Percentiles rank a stretch among this genome's conserved stretches.
Conservation (phyloP, 2,113 vertebrate genomes). For the Rhodinocichla rosea region DNA sequence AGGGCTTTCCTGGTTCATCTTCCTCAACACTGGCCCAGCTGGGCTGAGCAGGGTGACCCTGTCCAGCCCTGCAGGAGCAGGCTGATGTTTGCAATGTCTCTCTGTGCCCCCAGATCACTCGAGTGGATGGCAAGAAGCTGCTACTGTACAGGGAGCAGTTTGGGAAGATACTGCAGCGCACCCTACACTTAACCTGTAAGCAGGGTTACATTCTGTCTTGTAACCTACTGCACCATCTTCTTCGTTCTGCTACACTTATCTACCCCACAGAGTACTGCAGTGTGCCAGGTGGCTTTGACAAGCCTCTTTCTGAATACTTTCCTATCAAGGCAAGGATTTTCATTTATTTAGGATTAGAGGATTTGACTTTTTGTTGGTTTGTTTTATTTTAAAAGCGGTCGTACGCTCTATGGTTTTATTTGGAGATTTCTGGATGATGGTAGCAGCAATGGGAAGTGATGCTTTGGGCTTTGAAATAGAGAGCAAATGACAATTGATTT, state of each 20-base stretch:
- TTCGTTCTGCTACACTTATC: slow-evolving; percentile 91
- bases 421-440: not conserved
- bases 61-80: not conserved
- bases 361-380: slow-evolving; percentile 5
- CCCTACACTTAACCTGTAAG: slow-evolving; percentile 92
- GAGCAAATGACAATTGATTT: not conserved
- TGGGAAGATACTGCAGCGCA: slow-evolving; percentile 90
- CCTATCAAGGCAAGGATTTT: slow-evolving; percentile 92
- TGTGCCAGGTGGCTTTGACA: slow-evolving; percentile 92
- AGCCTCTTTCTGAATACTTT: slow-evolving; percentile 87
- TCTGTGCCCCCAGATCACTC: slow-evolving; percentile 82
- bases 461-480: not conserved
- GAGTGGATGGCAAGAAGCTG: slow-evolving; percentile 94
- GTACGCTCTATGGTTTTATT: not conserved
- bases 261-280: slow-evolving; percentile 99
- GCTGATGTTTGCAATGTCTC: not conserved
- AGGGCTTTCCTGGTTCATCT: no score
- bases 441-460: slow-evolving; percentile 30
- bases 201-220: slow-evolving; percentile 96
- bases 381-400: not conserved
- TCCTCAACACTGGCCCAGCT: no score
- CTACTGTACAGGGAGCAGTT: slow-evolving; percentile 89
- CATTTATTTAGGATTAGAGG: slow-evolving; percentile 65
- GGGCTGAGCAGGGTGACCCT: not conserved
- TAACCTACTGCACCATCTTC: slow-evolving; percentile 94